Evolutionary conservation across 2,797 vertebrate species (phyloP).

Genomic region (Decapterus maruadsi): DNA sequence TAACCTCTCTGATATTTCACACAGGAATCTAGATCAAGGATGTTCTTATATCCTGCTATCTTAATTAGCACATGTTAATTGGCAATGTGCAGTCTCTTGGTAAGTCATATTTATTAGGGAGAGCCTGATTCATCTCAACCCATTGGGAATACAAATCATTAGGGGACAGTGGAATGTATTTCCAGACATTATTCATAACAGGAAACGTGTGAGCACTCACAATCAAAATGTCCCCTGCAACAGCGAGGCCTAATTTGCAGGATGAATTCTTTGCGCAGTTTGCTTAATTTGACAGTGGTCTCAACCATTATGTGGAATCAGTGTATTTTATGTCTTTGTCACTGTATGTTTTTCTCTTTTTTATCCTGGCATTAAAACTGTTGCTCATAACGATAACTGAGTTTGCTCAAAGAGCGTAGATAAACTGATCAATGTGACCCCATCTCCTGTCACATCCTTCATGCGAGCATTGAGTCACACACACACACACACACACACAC

Average conservation of each 20-base stretch:
- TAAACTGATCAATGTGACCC: conserved; percentile 34
- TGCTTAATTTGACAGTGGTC: conserved; percentile 24
- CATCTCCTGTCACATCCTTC: conserved; percentile 44
- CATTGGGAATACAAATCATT: conserved; percentile 69
- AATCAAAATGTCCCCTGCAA: conserved; percentile 52
- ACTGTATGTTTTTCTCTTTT: neutral
- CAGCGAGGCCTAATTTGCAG: conserved; percentile 50
- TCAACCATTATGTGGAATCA: conserved; percentile 25
- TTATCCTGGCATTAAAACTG: conserved; percentile 6
- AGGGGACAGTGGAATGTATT: conserved; percentile 66
- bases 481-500: conserved; percentile 3
- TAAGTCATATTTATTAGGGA: conserved; percentile 78
- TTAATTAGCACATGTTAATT: conserved; percentile 84
- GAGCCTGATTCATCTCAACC: conserved; percentile 71
- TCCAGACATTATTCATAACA: conserved; percentile 71
- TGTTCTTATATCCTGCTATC: conserved; percentile 73
- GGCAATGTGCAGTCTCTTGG: conserved; percentile 68
- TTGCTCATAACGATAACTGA: neutral
- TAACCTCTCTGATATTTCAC: conserved; percentile 73
- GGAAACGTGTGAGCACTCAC: conserved; percentile 54
- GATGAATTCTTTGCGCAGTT: conserved; percentile 23
- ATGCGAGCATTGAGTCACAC: conserved; percentile 41
- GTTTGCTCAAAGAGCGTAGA: neutral
- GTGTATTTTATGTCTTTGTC: conserved; percentile 27
- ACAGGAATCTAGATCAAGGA: conserved; percentile 81